Evolutionary conservation across 2,113 vertebrate species (phyloP).

Genomic region (Ancistrus triradiatus): DNA sequence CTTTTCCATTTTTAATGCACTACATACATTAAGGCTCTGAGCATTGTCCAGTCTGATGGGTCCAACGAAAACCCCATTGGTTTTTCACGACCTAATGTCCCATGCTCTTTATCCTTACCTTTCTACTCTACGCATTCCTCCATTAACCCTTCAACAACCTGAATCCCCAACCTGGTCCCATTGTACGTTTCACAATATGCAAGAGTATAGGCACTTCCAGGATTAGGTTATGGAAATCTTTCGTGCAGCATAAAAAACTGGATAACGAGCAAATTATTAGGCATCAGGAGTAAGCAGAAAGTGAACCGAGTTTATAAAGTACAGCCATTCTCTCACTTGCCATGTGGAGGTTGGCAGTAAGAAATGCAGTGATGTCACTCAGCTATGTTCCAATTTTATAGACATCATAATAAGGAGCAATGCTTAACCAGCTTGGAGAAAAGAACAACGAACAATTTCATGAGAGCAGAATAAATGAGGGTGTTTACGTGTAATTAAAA

Average conservation of each 20-base stretch:
- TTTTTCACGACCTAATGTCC: neutral
- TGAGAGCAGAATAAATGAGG: no score
- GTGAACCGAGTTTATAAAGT: neutral
- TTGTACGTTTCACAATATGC: neutral
- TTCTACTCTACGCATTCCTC: neutral
- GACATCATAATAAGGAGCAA: conserved; percentile 5
- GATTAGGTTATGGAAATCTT: no score
- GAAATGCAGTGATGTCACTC: conserved; percentile 10
- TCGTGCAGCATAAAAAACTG: neutral
- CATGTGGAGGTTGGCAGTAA: neutral
- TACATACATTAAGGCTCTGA: no score
- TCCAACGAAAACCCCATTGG: neutral
- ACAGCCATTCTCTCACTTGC: conserved; percentile 10
- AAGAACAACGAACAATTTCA: neutral
- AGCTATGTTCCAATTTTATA: conserved; percentile 6
- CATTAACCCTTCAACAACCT: neutral
- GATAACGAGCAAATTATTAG: conserved; percentile 3
- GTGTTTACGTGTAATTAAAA: no score
- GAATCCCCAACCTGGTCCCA: neutral
- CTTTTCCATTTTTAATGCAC: no score
- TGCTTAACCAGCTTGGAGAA: neutral
- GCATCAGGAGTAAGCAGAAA: neutral
- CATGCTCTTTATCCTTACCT: neutral
- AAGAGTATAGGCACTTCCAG: no score
- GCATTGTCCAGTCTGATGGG: no score